Base-by-base conservation (phyloP, 2,113 vertebrate genomes). In the Pachycephala philippinensis region DNA sequence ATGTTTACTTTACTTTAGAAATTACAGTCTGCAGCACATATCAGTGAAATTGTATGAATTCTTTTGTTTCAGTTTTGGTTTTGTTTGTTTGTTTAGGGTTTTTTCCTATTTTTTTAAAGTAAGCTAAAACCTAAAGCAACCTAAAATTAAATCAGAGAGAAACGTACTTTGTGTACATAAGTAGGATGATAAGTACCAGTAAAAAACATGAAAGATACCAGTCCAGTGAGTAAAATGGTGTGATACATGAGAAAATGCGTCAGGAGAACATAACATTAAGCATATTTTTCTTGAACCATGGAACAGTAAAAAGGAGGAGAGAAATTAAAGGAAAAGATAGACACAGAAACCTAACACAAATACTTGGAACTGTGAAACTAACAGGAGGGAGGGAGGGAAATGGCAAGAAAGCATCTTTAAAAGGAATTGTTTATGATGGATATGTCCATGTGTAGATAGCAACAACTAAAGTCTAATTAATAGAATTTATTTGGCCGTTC, bases 381-480 rank as follows among this genome's bases (percentile, higher is more conserved):
- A 13, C 13, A 31, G 26, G 18, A 45, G 7, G 5, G 18, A 45
- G 7, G 5, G 30, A 3, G 4, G 5, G 4, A 85, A 82, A 40
- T 37, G 14, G 8, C 19, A 64, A 28, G n/a, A 66, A 59, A 12
- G 2, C 3, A 56, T 16, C 7, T 54, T 57, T 82, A 33, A 66
- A 87, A 65, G 4, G 20, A 84, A 52, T 50, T 39, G 19, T 30
- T 82, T 84, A 18, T 47, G 61, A 39, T 13, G 15, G 10, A 37
- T 3, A 1, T 47, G 9, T 10, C 16, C 60, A n/a, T 45, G 5
- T 3, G 4, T 24, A 30, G 15, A 8, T 24, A 15, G 15, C 10
- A 78, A 52, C 15, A 60, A 37, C 16, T 39, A 4, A n/a, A 71
- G 4, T 50, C 18, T 61, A 69, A 50, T 13, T 50, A 69, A 56